A percentile compares a stretch with the other conserved stretches of the same genome.
Conservation (phyloP, 2,113 vertebrate species). For the Lepidothrix coronata region DNA sequence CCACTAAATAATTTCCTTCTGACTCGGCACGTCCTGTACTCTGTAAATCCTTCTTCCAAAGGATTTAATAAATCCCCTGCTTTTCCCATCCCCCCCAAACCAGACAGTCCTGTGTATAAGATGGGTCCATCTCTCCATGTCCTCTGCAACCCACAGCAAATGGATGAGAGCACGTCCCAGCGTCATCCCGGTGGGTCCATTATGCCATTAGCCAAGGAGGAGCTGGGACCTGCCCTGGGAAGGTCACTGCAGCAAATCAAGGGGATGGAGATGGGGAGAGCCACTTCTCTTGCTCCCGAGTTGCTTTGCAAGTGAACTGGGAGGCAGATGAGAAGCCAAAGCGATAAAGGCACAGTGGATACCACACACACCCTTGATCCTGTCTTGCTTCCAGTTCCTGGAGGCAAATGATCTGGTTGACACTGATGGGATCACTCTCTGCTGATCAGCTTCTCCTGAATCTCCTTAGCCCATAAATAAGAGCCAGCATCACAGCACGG, state of each 20-base stretch:
- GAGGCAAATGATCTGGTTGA: not conserved
- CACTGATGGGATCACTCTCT: not conserved
- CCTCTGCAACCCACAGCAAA: not conserved
- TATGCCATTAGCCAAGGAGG: not conserved
- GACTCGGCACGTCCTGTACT: not conserved
- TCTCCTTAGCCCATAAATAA: not conserved
- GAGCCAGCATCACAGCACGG: not conserved
- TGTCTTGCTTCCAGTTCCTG: not conserved
- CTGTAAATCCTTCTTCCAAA: not conserved
- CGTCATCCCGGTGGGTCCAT: not conserved
- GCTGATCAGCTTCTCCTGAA: not conserved
- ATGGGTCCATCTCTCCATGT: accelerated
- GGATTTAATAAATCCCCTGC: not conserved
- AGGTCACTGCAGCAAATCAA: not conserved
- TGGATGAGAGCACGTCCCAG: not conserved
- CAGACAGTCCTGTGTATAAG: not conserved
- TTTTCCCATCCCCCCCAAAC: not conserved
- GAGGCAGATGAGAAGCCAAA: not conserved
- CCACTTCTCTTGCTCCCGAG: not conserved
- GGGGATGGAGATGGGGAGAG: not conserved
- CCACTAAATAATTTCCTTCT: not conserved
- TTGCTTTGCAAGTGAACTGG: not conserved
- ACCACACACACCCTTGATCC: not conserved
- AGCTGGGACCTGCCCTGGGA: not conserved
- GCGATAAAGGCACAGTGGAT: not conserved